Base-by-base conservation (phyloP, 2,113 vertebrate species). In the Paraplagusia blochii region DNA sequence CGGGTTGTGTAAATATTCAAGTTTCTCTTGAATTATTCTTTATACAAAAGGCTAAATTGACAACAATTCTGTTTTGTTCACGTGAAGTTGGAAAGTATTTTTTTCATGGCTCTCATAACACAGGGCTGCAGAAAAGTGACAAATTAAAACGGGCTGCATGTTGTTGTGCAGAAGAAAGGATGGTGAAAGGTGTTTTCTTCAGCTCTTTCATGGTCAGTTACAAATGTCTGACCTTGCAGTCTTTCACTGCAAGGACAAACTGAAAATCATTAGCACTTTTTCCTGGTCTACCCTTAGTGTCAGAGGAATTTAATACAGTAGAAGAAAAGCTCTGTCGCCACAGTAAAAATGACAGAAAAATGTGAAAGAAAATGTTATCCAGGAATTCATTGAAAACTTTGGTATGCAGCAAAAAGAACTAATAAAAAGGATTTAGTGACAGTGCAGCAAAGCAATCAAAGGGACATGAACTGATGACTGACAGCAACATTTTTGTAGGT, bases 381-480 rank as follows among this genome's bases (percentile, higher is more conserved):
- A 34, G 16, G 36, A 74, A 53, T 63, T 78, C 49, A 55, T 60
- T 55, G 51, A 35, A 58, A 66, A 63, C 9, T 19, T 22, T 19
- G 42, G 47, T 63, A 47, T 55, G 42, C 34, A 40, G 53, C 58
- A 16, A 19, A 48, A 29, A 9, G 2, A 47, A 29, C 46, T 9
- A 8, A 17, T 4, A n/a, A 18, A 5, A 14, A 11, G 17, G 5
- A 29, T 43, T 19, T 47, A 42, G 40, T 43, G 33, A 29, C 42
- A 61, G 45, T 68, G 64, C 29, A 38, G 55, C 42, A 34, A 2
- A 6, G 33, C 58, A 43, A 68, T 56, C 50, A 52, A 33, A 39
- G 66, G 66, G 58, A 58, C 38, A 7, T 34, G 18, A 67, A 64
- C 57, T 34, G 44, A 63, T 49, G 33, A 51, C 52, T 4, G n/a